Evolutionary conservation across 2,797 vertebrate species (phyloP), one percentile per base, ranked within the genome.

Genomic region (Etheostoma perlongum): DNA sequence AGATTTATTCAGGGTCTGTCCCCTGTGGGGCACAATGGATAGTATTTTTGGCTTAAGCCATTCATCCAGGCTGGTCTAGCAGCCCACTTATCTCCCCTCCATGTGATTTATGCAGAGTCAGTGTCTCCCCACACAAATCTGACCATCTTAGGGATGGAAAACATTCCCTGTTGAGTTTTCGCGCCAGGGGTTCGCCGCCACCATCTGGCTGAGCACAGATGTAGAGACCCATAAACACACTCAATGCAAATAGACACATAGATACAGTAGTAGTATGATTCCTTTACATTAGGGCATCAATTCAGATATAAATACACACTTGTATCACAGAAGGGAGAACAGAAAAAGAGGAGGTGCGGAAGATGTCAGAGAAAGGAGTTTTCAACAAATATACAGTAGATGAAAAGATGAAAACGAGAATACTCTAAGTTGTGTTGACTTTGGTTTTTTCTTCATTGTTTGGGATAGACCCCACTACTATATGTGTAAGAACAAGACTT

Each of bases 91-190:
- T 86, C 86, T 81, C 72, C 74, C 61, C 71, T 86, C 79, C 76
- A 69, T 90, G 78, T 87, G 85, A 93, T 92, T 92, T 86, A 93
- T 68, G 57, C 77, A 71, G 75, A 76, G 81, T 85, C 67, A 36
- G 78, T 82, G 90, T 89, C 88, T 81, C 81, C 79, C 83, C 81
- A 84, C 92, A 90, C 88, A 92, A 88, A 92, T 94, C 90, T 94
- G 91, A 93, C 93, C 90, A 93, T 93, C 86, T 93, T 93, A 92
- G 92, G 93, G 76, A 92, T 94, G 93, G 93, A 95, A 95, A 95
- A 93, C 87, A 90, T 89, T 92, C 89, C 89, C 88, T 64, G 84
- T 76, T 70, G 84, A 86, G 82, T 88, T 89, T 88, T 85, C 74
- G 83, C 74, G 9, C 82, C 70, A 68, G 83, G 83, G 82, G 73